Evolutionary conservation across 2,113 vertebrate species (phyloP).

Genomic region (Vanacampus margaritifer): DNA sequence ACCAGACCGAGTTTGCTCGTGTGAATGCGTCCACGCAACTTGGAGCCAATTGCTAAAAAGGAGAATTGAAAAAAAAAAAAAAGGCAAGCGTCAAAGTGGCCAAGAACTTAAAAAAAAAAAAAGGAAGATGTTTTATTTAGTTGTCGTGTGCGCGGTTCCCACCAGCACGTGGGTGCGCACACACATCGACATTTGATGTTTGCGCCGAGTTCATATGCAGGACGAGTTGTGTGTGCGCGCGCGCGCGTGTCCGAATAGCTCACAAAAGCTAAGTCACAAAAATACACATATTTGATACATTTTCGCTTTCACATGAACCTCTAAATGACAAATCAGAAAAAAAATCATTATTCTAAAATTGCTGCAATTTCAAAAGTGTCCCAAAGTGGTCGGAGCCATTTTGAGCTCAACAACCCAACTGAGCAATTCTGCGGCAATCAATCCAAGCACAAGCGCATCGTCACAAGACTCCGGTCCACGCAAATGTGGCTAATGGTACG

Average conservation of each 20-base stretch:
- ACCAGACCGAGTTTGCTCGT: not conserved
- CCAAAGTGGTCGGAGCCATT: too few species aligned
- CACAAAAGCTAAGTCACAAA: not conserved
- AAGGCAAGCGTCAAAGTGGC: conserved; percentile 9
- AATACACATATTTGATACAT: not conserved
- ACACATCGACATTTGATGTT: conserved; percentile 9
- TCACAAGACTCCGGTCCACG: not conserved
- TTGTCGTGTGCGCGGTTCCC: not conserved
- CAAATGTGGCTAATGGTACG: not conserved
- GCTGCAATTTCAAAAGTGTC: too few species aligned
- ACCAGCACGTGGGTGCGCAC: conserved; percentile 2
- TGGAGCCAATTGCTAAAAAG: not conserved
- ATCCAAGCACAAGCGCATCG: not conserved
- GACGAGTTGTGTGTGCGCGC: not conserved
- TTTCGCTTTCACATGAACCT: too few species aligned
- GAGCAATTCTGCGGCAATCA: not conserved
- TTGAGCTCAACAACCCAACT: not conserved
- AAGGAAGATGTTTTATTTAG: conserved; percentile 51
- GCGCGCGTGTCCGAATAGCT: too few species aligned
- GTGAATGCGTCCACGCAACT: not conserved
- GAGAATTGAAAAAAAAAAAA: not conserved
- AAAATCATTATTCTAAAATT: too few species aligned
- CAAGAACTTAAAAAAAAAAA: conserved; percentile 32
- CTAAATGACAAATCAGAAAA: too few species aligned
- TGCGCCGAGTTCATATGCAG: conserved; percentile 12